Evolutionary conservation across 2,888 invertebrate genomes (phyloP).

Genomic region (Drosophila yooni): DNA sequence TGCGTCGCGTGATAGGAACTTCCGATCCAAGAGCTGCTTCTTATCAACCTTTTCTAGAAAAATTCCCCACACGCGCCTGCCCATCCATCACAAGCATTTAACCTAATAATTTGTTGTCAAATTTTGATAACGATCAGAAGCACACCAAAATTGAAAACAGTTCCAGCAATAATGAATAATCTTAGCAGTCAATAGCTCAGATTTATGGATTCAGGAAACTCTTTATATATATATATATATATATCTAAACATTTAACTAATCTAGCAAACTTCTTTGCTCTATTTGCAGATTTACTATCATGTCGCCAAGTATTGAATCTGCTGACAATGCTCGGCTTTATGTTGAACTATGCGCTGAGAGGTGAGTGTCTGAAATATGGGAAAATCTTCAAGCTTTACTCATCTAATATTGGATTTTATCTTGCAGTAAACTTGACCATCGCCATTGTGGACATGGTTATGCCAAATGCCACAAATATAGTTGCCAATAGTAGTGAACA

Average conservation of each 20-base stretch:
- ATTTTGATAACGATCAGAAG: slow-evolving; percentile 22
- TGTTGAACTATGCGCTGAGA: slow-evolving; percentile 95
- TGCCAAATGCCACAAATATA: slow-evolving; percentile 50
- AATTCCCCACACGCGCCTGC: slow-evolving; percentile 35
- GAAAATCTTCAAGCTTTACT: neutral
- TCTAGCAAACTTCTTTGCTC: slow-evolving; percentile 1
- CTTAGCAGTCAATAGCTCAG: neutral
- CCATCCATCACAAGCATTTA: slow-evolving; percentile 1
- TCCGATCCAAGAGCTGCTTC: slow-evolving; percentile 28
- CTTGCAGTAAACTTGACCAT: slow-evolving; percentile 92
- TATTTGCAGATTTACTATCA: slow-evolving; percentile 89
- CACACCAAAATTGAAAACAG: neutral
- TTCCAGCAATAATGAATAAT: neutral
- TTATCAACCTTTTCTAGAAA: slow-evolving; percentile 43
- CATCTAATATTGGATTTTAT: neutral
- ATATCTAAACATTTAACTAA: neutral
- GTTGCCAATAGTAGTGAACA: slow-evolving; percentile 15
- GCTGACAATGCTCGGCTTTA: slow-evolving; percentile 94
- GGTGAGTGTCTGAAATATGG: slow-evolving; percentile 17
- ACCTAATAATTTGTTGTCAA: slow-evolving; percentile 20
- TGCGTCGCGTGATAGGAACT: slow-evolving; percentile 11
- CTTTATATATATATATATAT: neutral
- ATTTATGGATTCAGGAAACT: neutral
- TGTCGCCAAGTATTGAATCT: slow-evolving; percentile 93
- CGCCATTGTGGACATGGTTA: slow-evolving; percentile 93